Percentiles rank a stretch among this genome's conserved stretches.
Evolutionary conservation across 2,888 invertebrate species (phyloP).

Genomic region (Hirtodrosophila duncani): DNA sequence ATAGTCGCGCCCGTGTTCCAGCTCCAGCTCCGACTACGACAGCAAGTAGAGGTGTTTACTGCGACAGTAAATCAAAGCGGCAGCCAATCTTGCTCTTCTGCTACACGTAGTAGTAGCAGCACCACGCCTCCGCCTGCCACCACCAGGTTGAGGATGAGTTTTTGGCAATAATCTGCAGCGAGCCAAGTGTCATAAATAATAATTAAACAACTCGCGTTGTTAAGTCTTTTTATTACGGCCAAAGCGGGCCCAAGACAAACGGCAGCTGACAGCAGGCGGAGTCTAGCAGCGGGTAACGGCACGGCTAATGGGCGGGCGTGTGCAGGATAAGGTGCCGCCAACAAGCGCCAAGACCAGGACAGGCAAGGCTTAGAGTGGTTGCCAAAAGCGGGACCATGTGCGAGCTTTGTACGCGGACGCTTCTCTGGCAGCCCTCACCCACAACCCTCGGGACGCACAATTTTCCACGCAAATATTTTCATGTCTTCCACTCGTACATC

Average conservation of each 20-base stretch:
- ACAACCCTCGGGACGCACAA: constrained; percentile 36
- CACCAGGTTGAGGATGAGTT: constrained; percentile 8
- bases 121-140: neutral
- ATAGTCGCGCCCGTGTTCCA: constrained; percentile 40
- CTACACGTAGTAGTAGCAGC: no score
- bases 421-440: constrained; percentile 1
- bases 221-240: constrained; percentile 69
- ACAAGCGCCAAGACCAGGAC: constrained; percentile 21
- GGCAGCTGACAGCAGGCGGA: constrained; percentile 52
- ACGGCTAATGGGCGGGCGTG: constrained; percentile 15
- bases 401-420: constrained; percentile 26
- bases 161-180: constrained; percentile 64
- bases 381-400: constrained; percentile 69
- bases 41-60: no score
- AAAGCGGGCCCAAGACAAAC: constrained; percentile 57
- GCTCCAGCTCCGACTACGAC: neutral
- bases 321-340: constrained; percentile 55
- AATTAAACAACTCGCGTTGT: constrained; percentile 73
- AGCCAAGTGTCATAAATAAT: constrained; percentile 72
- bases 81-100: constrained; percentile 38
- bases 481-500: constrained; percentile 12
- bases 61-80: constrained; percentile 57
- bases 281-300: constrained; percentile 2
- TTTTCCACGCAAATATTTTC: constrained; percentile 57
- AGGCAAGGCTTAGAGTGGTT: constrained; percentile 66